Conservation (phyloP, 2,888 invertebrate species). For the Hermaeophaga mercurialis region DNA sequence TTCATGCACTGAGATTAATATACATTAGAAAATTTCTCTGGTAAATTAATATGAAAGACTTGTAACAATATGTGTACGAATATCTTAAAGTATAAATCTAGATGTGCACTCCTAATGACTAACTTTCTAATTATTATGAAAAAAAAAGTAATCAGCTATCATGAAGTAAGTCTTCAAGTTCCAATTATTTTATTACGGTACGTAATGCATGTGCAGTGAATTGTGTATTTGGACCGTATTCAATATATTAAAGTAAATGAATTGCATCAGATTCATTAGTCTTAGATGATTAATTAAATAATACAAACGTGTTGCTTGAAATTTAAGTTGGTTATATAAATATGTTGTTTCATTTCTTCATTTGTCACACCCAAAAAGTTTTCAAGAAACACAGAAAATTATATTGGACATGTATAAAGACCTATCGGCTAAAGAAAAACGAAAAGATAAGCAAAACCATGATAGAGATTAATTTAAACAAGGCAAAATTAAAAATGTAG, state of each 20-base stretch:
- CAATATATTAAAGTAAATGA: background rate
- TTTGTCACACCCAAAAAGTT: too few relatives aligned
- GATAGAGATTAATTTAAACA: too few relatives aligned
- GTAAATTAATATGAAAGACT: constrained; percentile 5
- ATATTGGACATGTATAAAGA: too few relatives aligned
- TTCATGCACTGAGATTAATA: constrained; percentile 6
- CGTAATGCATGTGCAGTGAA: constrained; percentile 10
- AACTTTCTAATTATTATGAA: constrained; percentile 17
- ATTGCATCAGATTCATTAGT: constrained; percentile 6
- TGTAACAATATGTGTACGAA: background rate
- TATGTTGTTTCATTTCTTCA: too few relatives aligned
- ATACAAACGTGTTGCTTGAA: background rate
- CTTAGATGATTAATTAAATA: constrained; percentile 2
- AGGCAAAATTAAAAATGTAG: too few relatives aligned
- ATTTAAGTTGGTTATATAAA: background rate
- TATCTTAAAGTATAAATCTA: constrained; percentile 7
- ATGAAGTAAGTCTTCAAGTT: constrained; percentile 11
- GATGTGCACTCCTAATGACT: constrained; percentile 11
- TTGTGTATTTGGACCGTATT: constrained; percentile 8
- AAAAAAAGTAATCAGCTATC: constrained; percentile 11
- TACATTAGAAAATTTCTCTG: constrained; percentile 9
- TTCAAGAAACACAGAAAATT: too few relatives aligned
- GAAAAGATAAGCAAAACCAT: too few relatives aligned
- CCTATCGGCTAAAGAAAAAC: too few relatives aligned
- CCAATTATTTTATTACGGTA: constrained; percentile 11